Base-by-base conservation (phyloP, 1,140 invertebrate genomes). In the Aphidius ervi region DNA sequence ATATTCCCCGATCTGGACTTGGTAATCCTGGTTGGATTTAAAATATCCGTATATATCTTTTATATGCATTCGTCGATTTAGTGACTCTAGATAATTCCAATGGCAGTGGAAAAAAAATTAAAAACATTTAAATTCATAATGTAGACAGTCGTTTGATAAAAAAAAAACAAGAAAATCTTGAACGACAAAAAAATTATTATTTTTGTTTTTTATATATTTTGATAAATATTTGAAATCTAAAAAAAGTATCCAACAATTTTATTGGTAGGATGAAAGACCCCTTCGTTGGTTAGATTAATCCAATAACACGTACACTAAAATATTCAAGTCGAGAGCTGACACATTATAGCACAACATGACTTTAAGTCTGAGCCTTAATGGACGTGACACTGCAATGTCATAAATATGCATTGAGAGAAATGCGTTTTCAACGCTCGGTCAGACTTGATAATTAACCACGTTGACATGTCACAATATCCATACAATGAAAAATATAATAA, bases 21-120 rank as follows among this genome's bases (percentile, higher is more conserved):
- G 42, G 54, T 78, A 78, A 79, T 76, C 74, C 74, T 31, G 54
- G 56, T 57, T 56, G 71, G 74, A 78, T 79, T 79, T 75, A 75
- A 76, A 77, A 79, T 64, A 72, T 73, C 73, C 70, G 70, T 75
- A n/a, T n/a, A n/a, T n/a, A 75, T 76, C 70, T 73, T 67, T 69
- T 74, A 69, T 70, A 68, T 70, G 69, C 74, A 75, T 75, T 77
- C 71, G 61, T 68, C 62, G 67, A 64, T 70, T 69, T 70, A 73
- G 52, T 9, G 39, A 58, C 56, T 45, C 37, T 20, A 41, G 16
- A 7, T 37, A 39, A 9, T 54, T 39, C 9, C 39, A 54, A 54
- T 37, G 39, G 47, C 49, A 39, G 49, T 23, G 37, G 49, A 53
- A 41, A n/a, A 41, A 46, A 50, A 39, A 16, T 16, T 31, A 31